Conservation (phyloP, 53 echinoderm and acorn worm species). For the Patiria pectinifera region DNA sequence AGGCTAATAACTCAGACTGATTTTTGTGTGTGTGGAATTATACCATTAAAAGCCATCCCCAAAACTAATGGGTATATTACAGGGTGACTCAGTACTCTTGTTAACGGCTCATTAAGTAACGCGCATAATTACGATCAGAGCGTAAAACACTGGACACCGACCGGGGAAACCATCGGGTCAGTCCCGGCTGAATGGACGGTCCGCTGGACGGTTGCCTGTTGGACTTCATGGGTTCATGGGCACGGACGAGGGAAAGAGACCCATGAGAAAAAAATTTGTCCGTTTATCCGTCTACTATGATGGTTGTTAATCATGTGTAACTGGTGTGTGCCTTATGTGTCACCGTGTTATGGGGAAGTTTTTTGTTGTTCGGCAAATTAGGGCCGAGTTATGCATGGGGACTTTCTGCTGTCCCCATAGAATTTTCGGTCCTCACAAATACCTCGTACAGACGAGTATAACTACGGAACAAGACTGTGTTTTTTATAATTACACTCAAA, state of each 20-base stretch:
- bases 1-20: background rate
- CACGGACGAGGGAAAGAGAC: background rate
- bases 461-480: too few species aligned
- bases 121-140: background rate
- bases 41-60: background rate
- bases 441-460: too few species aligned
- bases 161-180: background rate
- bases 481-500: too few species aligned
- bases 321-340: background rate
- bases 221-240: background rate
- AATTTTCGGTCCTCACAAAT: too few species aligned
- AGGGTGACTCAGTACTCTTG: slow-evolving; percentile 9
- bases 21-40: background rate
- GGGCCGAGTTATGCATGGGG: too few species aligned
- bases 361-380: too few species aligned
- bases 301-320: background rate
- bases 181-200: background rate
- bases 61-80: background rate
- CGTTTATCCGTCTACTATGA: slow-evolving; percentile 6
- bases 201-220: background rate
- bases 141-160: background rate
- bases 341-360: too few species aligned
- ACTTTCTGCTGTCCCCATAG: too few species aligned
- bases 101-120: background rate
- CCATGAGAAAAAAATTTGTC: background rate